These are phyloP conservation scores for Folsomia manolachei DNA, from an alignment of 2,888 invertebrate genomes.

Conservation along the genomic window DNA sequence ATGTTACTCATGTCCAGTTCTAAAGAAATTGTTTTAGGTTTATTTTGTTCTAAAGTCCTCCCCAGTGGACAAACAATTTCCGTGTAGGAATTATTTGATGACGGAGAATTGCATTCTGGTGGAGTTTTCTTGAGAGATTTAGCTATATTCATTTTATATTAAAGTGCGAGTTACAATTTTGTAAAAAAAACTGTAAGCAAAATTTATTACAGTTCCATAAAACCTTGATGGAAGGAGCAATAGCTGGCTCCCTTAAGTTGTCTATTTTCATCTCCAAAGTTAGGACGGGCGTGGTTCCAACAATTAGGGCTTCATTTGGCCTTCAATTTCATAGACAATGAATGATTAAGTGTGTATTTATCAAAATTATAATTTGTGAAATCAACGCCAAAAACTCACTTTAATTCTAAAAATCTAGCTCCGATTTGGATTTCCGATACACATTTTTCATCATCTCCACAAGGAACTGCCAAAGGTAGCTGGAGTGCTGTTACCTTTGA, in stretches of 20 bases:
- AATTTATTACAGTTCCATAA: conserved; percentile 23
- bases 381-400: not conserved
- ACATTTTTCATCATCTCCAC: conserved; percentile 60
- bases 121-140: conserved; percentile 26
- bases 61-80: conserved; percentile 28
- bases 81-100: not conserved
- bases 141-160: conserved; percentile 14
- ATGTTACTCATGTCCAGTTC: conserved; percentile 38
- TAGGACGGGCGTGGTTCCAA: conserved; percentile 39
- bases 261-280: conserved; percentile 51
- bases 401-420: conserved; percentile 31
- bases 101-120: conserved; percentile 19
- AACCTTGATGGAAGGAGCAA: conserved; percentile 51
- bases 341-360: too few species aligned
- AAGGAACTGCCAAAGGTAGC: conserved; percentile 50
- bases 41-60: conserved; percentile 15
- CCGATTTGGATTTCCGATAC: conserved; percentile 57
- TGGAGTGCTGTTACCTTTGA: conserved; percentile 10
- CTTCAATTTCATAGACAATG: too few species aligned
- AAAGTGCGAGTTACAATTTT: not conserved
- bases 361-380: too few species aligned
- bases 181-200: not conserved
- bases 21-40: conserved; percentile 14
- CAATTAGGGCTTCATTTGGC: not conserved
- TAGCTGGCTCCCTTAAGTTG: conserved; percentile 55